Percentiles rank a stretch among this genome's conserved stretches.
Conservation (phyloP, 2,888 invertebrate genomes). For the Andrena hattorfiana region DNA sequence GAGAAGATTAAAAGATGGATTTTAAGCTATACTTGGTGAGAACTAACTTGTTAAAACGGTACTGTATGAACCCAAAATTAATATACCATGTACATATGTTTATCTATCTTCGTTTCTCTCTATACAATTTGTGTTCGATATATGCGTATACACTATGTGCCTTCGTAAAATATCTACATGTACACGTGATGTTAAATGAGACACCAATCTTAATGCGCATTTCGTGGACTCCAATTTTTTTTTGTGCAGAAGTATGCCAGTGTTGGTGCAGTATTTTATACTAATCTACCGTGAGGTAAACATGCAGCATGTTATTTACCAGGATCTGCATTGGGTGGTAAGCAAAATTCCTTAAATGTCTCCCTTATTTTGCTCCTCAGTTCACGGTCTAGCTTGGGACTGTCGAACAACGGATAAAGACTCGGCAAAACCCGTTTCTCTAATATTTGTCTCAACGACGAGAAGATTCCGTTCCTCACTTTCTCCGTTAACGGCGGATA, state of each 20-base stretch:
- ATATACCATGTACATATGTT: no score
- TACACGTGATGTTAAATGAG: conserved; percentile 21
- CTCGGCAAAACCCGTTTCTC: conserved; percentile 97
- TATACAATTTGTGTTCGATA: conserved; percentile 6
- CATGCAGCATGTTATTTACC: conserved; percentile 80
- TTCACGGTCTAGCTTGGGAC: conserved; percentile 94
- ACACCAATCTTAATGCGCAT: conserved; percentile 12
- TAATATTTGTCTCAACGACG: conserved; percentile 93
- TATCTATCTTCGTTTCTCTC: neutral
- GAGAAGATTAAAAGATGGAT: conserved; percentile 12
- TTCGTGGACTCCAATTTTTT: conserved; percentile 1
- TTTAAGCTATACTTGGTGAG: neutral
- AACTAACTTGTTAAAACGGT: conserved; percentile 27
- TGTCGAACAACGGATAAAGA: conserved; percentile 94
- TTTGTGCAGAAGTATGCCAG: conserved; percentile 21
- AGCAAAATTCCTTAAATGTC: conserved; percentile 96
- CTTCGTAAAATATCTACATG: conserved; percentile 31
- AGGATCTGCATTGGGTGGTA: conserved; percentile 86
- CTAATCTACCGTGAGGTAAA: conserved; percentile 18
- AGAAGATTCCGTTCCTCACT: conserved; percentile 93
- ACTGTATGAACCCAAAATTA: conserved; percentile 13
- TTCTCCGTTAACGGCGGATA: conserved; percentile 92
- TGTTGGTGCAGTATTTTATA: conserved; percentile 14
- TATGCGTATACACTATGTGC: conserved; percentile 15
- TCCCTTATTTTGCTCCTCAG: conserved; percentile 93